Conservation (phyloP, 2,797 vertebrate genomes). For the Macropus fuliginosus region DNA sequence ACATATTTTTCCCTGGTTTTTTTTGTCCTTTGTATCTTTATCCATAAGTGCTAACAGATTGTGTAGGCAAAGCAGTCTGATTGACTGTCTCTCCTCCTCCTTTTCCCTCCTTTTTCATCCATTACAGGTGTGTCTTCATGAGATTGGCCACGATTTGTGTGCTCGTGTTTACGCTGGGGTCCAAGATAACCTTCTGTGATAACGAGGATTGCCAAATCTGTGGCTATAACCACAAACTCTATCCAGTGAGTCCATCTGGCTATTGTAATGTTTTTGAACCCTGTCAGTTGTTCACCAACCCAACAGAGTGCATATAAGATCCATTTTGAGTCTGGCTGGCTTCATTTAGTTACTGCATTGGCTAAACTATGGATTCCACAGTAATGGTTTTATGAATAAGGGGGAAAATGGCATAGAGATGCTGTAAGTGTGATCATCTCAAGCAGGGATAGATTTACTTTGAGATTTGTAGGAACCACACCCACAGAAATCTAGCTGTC, state of each 20-base stretch:
- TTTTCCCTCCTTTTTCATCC: background rate
- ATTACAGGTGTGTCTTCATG: slow-evolving; percentile 94
- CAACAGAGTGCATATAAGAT: background rate
- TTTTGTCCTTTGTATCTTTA: background rate
- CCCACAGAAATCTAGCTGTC: background rate
- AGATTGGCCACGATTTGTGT: slow-evolving; percentile 94
- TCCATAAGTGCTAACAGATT: background rate
- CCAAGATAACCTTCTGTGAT: slow-evolving; percentile 89
- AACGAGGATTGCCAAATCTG: slow-evolving; percentile 85
- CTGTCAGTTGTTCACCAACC: background rate
- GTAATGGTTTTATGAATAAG: background rate
- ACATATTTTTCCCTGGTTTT: background rate
- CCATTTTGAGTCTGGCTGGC: background rate
- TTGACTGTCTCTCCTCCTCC: background rate
- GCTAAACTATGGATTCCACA: background rate
- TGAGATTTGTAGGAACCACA: background rate
- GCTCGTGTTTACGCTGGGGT: slow-evolving; percentile 93
- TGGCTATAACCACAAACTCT: slow-evolving; percentile 92
- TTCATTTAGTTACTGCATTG: background rate
- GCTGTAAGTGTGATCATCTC: background rate
- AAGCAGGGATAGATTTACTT: background rate
- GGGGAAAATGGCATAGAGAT: background rate
- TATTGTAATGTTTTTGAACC: fast-evolving
- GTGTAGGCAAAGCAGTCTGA: background rate
- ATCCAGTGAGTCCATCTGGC: slow-evolving; percentile 88